These are phyloP conservation scores for Eugnorisma glareosa DNA, from an alignment of 2,888 invertebrate genomes.

Conservation along the genomic window DNA sequence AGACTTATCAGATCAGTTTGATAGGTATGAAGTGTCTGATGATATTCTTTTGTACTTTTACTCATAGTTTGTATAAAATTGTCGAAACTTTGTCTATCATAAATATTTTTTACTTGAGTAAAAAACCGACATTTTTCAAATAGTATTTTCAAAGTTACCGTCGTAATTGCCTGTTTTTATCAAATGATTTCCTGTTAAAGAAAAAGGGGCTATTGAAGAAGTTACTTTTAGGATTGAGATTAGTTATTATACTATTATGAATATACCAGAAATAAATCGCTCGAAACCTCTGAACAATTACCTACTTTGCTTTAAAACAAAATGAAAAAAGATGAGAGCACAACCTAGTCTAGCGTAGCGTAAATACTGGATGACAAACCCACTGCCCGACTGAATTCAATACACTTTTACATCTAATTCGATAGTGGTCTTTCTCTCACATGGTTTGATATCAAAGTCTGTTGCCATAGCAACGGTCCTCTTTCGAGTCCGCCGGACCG, in stretches of 20 bases:
- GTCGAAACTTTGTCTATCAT: not conserved
- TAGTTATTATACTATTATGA: not conserved
- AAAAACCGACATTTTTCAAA: not conserved
- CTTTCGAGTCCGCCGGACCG: slow-evolving; percentile 62
- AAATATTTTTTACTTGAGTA: not conserved
- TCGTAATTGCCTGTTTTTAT: not conserved
- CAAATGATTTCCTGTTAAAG: not conserved
- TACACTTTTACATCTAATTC: slow-evolving; percentile 64
- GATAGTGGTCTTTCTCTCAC: slow-evolving; percentile 59
- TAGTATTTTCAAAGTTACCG: not conserved
- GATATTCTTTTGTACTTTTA: not conserved
- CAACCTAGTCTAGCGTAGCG: not conserved
- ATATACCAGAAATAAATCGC: not conserved
- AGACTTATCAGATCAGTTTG: not conserved
- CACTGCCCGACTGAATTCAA: slow-evolving; percentile 39
- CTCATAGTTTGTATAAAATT: not conserved
- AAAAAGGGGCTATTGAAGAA: not conserved
- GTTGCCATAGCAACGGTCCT: slow-evolving; percentile 63
- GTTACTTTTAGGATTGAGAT: not conserved
- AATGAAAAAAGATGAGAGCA: not conserved
- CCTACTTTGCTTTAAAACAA: not conserved
- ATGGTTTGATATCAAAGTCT: slow-evolving; percentile 64
- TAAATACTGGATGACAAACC: slow-evolving; percentile 3
- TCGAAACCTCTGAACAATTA: not conserved
- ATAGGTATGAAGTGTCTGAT: not conserved